Percentiles rank a stretch among this genome's conserved stretches.
Evolutionary conservation across 2,113 vertebrate genomes (phyloP).

Genomic region (Rhea americana): DNA sequence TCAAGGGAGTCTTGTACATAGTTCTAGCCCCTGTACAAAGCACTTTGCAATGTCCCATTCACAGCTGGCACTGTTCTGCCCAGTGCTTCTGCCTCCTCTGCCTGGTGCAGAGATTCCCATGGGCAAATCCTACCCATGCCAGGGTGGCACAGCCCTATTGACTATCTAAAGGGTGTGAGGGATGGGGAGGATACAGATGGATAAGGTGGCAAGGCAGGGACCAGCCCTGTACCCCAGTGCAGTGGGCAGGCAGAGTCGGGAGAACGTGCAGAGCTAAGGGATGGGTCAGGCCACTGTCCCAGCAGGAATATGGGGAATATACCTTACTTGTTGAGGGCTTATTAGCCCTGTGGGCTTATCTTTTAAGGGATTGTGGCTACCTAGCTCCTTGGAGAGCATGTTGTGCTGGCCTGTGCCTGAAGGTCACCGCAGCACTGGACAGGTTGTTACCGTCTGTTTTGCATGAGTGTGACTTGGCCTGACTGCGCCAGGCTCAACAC

Average conservation of each 20-base stretch:
- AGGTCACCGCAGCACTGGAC: background rate
- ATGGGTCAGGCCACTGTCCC: background rate
- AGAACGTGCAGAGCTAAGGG: background rate
- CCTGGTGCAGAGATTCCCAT: background rate
- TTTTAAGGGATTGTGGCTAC: background rate
- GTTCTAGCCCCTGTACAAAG: constrained; percentile 17
- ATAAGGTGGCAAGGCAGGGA: background rate
- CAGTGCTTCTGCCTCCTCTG: background rate
- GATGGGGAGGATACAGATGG: background rate
- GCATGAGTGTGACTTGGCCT: background rate
- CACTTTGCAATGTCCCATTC: background rate
- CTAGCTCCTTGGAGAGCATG: background rate
- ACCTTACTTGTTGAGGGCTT: background rate
- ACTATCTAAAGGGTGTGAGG: background rate
- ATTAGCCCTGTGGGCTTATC: background rate
- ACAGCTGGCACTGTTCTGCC: background rate
- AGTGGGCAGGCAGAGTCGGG: background rate
- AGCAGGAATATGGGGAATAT: background rate
- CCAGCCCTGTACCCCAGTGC: background rate
- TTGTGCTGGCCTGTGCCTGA: background rate
- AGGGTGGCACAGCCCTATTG: background rate
- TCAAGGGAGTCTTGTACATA: constrained; percentile 56
- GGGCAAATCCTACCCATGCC: background rate
- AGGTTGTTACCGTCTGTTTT: background rate
- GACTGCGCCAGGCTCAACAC: background rate